Evolutionary conservation across 2,888 invertebrate genomes (phyloP).

Genomic region (Sceliomorpha sp.): DNA sequence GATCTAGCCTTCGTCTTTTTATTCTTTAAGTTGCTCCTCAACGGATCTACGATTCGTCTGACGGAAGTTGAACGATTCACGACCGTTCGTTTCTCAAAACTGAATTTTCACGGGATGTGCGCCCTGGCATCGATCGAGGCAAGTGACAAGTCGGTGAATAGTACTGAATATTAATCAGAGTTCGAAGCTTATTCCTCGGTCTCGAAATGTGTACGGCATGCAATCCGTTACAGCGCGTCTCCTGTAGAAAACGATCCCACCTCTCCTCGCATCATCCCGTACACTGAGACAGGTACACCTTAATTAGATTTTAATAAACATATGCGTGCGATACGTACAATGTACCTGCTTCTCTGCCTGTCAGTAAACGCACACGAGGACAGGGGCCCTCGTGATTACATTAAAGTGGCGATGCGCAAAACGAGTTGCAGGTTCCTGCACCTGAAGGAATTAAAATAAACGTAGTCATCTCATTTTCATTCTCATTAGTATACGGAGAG

Average conservation of each 20-base stretch:
- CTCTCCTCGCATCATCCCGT: too few relatives aligned
- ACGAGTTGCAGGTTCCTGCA: constrained; percentile 43
- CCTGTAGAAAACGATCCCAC: too few relatives aligned
- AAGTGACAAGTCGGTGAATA: background rate
- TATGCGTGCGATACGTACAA: too few relatives aligned
- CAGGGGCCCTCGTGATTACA: too few relatives aligned
- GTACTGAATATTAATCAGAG: constrained; percentile 8
- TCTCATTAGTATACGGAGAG: constrained; percentile 78
- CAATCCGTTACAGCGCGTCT: background rate
- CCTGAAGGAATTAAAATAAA: constrained; percentile 75
- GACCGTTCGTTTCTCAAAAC: constrained; percentile 31
- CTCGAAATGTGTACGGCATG: background rate
- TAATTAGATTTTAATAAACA: too few relatives aligned
- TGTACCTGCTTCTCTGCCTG: too few relatives aligned
- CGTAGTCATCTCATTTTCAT: constrained; percentile 78
- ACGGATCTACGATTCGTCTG: constrained; percentile 33
- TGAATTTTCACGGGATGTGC: constrained; percentile 19
- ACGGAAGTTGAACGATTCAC: constrained; percentile 34
- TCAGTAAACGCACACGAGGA: too few relatives aligned
- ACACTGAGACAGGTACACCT: too few relatives aligned
- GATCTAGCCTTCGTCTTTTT: constrained; percentile 55
- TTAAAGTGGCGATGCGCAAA: constrained; percentile 6
- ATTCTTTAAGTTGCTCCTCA: constrained; percentile 39
- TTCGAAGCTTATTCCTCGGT: background rate
- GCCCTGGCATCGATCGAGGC: constrained; percentile 5